These are phyloP conservation scores for Motacilla tschutschensis DNA, from an alignment of 2,113 vertebrate species.

Conservation along the genomic window DNA sequence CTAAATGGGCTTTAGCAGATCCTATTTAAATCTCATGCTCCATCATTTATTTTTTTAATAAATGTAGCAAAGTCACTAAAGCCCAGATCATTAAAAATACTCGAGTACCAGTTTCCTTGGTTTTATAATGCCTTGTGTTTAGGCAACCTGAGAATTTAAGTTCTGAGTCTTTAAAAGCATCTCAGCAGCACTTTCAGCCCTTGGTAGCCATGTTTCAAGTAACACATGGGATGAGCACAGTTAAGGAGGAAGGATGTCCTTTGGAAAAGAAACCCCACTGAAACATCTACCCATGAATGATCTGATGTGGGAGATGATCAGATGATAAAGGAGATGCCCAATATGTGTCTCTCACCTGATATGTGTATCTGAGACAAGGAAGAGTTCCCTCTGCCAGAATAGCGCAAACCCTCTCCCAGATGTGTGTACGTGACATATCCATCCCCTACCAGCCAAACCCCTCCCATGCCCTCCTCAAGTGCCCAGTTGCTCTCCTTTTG, in stretches of 20 bases:
- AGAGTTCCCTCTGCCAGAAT: background rate
- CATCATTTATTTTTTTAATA: background rate
- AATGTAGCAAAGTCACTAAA: background rate
- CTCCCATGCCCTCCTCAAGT: background rate
- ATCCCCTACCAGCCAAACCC: background rate
- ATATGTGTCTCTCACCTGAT: background rate
- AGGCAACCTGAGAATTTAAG: background rate
- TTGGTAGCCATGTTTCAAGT: background rate
- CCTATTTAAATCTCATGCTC: background rate
- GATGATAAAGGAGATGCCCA: background rate
- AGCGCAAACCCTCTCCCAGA: background rate
- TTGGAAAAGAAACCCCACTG: background rate
- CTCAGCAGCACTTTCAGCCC: background rate
- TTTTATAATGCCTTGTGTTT: background rate
- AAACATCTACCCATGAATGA: rapidly evolving
- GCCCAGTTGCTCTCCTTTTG: background rate
- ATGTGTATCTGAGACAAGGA: background rate
- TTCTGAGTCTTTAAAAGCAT: background rate
- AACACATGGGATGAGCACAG: background rate
- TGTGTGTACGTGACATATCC: rapidly evolving
- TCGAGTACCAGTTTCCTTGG: background rate
- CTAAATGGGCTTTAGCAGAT: background rate
- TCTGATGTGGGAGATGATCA: background rate
- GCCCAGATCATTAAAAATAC: background rate
- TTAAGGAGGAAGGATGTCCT: background rate